These are phyloP conservation scores for Tuberolachnus salignus DNA, from an alignment of 2,888 invertebrate species.

Conservation along the genomic window DNA sequence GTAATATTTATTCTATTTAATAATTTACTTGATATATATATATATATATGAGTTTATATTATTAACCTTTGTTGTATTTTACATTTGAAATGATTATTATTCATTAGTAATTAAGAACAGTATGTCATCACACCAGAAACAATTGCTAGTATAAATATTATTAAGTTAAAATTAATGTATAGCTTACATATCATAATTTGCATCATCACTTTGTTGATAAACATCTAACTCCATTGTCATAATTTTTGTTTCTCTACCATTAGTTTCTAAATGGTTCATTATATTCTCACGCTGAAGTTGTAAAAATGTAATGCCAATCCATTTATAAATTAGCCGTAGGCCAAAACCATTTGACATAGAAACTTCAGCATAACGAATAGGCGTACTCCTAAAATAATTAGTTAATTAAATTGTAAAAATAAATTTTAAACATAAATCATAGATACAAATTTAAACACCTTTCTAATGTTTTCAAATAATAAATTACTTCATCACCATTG, in stretches of 20 bases:
- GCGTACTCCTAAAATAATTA: constrained; percentile 62
- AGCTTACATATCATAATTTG: constrained; percentile 70
- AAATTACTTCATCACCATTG: constrained; percentile 72
- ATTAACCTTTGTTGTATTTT: too few relatives aligned
- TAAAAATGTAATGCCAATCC: constrained; percentile 92
- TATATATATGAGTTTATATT: too few relatives aligned
- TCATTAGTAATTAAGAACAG: too few relatives aligned
- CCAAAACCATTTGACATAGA: constrained; percentile 97
- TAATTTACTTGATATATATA: too few relatives aligned
- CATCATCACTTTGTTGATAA: constrained; percentile 75
- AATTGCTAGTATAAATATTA: constrained; percentile 2
- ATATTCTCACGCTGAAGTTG: constrained; percentile 86
- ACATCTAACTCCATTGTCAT: constrained; percentile 77
- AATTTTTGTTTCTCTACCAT: constrained; percentile 79
- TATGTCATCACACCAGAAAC: neutral
- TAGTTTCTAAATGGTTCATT: constrained; percentile 81
- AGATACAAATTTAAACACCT: constrained; percentile 64
- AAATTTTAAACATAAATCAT: constrained; percentile 23
- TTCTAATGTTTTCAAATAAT: constrained; percentile 70
- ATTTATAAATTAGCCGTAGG: constrained; percentile 87
- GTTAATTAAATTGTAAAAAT: constrained; percentile 14
- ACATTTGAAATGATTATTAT: neutral
- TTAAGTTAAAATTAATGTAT: too few relatives aligned
- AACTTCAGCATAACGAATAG: constrained; percentile 85
- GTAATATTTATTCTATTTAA: too few relatives aligned